These are phyloP conservation scores for Apocheima hispidaria DNA, from an alignment of 2,888 invertebrate species.

Conservation along the genomic window DNA sequence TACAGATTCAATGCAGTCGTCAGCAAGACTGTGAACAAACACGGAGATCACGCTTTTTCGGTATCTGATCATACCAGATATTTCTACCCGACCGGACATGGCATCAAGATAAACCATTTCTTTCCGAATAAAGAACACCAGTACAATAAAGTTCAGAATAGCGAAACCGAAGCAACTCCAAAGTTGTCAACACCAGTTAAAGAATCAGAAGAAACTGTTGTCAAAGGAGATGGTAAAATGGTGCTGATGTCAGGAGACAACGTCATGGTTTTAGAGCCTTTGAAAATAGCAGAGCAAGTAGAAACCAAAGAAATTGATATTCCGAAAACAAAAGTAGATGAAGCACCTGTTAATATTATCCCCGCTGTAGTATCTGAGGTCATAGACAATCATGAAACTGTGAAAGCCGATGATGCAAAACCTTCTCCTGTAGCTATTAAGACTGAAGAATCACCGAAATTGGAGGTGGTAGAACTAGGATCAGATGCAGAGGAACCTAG, in stretches of 20 bases:
- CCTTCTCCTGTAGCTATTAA: slow-evolving; percentile 40
- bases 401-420: slow-evolving; percentile 36
- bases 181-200: slow-evolving; percentile 56
- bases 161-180: slow-evolving; percentile 41
- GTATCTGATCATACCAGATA: slow-evolving; percentile 68
- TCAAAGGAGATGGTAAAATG: slow-evolving; percentile 46
- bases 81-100: slow-evolving; percentile 68
- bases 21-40: slow-evolving; percentile 77
- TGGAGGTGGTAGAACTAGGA: slow-evolving; percentile 46
- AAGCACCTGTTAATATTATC: slow-evolving; percentile 46
- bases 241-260: slow-evolving; percentile 49
- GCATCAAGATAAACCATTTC: slow-evolving; percentile 74
- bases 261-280: slow-evolving; percentile 49
- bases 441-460: slow-evolving; percentile 34
- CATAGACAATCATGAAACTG: slow-evolving; percentile 37
- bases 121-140: slow-evolving; percentile 67
- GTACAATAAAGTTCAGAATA: slow-evolving; percentile 39
- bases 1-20: slow-evolving; percentile 86
- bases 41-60: slow-evolving; percentile 74
- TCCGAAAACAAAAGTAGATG: slow-evolving; percentile 45
- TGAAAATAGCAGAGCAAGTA: slow-evolving; percentile 38
- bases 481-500: slow-evolving; percentile 49
- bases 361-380: slow-evolving; percentile 56
- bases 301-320: slow-evolving; percentile 44
- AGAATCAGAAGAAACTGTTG: slow-evolving; percentile 49